These are phyloP conservation scores for Chelonus formosanus DNA, from an alignment of 2,888 invertebrate genomes.

Conservation along the genomic window DNA sequence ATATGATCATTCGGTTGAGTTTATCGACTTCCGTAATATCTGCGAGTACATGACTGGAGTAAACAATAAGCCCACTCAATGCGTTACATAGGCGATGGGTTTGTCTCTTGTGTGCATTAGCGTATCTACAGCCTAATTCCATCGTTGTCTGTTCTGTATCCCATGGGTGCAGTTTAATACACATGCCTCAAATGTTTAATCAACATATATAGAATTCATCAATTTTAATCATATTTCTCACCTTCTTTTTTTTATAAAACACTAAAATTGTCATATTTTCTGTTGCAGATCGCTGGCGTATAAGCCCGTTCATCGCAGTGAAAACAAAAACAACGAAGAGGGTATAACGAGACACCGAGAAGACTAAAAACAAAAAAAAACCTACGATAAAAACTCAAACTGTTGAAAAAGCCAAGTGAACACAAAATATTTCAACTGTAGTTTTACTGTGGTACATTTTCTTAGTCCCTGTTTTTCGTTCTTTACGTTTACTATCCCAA, in stretches of 20 bases:
- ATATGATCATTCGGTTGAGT: conserved; percentile 36
- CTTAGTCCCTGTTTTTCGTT: not conserved
- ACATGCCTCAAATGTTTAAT: conserved; percentile 30
- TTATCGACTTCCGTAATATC: conserved; percentile 36
- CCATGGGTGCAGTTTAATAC: conserved; percentile 29
- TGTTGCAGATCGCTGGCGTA: conserved; percentile 27
- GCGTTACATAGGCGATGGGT: conserved; percentile 12
- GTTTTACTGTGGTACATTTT: conserved; percentile 4
- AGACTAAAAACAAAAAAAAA: not conserved
- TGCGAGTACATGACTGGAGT: conserved; percentile 34
- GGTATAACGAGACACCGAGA: conserved; percentile 10
- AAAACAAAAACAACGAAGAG: conserved; percentile 6
- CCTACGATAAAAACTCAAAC: conserved; percentile 3
- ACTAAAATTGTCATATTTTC: not conserved
- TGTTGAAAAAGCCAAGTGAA: not conserved
- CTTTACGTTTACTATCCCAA: conserved; percentile 11
- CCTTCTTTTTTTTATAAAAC: not conserved
- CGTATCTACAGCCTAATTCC: conserved; percentile 33
- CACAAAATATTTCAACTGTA: conserved; percentile 1
- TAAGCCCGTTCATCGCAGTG: conserved; percentile 3
- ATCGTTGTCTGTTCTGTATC: conserved; percentile 28
- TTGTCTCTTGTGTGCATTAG: conserved; percentile 34
- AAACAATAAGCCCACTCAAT: conserved; percentile 31
- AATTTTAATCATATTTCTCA: not conserved
- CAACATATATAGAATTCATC: conserved; percentile 17